Conservation (phyloP, 2,888 invertebrate genomes). For the Imbricaverruca yamaguchii region DNA sequence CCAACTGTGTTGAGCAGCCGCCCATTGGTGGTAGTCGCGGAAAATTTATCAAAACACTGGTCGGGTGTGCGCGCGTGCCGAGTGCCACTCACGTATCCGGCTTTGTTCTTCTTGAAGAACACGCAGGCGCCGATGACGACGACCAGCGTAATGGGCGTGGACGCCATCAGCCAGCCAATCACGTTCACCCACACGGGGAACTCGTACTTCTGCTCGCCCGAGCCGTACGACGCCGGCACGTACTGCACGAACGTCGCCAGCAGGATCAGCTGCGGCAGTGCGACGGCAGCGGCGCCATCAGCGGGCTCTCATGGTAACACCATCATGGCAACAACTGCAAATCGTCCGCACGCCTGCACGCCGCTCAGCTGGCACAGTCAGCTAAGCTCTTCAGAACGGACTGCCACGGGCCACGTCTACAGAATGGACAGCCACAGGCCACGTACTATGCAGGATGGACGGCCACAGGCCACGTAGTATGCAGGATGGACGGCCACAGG, state of each 20-base stretch:
- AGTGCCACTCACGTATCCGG: no score
- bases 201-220: background rate
- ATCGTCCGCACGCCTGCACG: background rate
- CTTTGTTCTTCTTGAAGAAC: no score
- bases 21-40: no score
- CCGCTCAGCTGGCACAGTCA: background rate
- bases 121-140: no score
- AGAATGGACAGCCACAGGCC: background rate
- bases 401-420: background rate
- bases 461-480: background rate
- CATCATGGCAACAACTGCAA: no score
- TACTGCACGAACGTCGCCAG: background rate
- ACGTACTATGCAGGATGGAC: background rate
- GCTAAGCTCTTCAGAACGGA: background rate
- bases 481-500: no score
- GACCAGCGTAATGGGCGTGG: background rate
- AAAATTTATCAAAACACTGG: no score
- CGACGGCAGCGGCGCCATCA: no score
- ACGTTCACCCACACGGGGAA: constrained; percentile 9
- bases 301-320: no score
- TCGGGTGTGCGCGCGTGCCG: no score
- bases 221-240: constrained; percentile 10
- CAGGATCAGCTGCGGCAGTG: background rate
- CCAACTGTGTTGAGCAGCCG: no score
- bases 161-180: background rate